A percentile compares a stretch with the other conserved stretches of the same genome.
phyloP scores from a whole-genome alignment of 2,888 invertebrate genomes.

The Antheraea assamensis region DNA sequence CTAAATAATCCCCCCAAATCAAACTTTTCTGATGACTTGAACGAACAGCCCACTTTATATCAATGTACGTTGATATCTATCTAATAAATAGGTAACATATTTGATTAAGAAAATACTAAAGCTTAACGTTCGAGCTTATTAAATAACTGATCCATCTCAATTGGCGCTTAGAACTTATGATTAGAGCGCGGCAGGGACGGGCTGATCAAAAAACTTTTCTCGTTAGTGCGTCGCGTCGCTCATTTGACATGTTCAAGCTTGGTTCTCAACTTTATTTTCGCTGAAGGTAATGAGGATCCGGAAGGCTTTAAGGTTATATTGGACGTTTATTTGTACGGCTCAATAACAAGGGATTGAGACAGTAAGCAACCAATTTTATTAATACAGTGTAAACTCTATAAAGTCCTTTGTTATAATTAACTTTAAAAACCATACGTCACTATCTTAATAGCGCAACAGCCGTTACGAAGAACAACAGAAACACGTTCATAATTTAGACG shows the following conservation, averaged over 20 bases:
- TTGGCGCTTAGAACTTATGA: conserved; percentile 22
- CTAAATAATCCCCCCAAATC: no score
- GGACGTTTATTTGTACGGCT: not conserved
- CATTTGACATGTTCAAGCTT: conserved; percentile 58
- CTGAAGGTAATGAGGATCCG: conserved; percentile 4
- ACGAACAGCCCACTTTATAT: no score
- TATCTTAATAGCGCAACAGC: no score
- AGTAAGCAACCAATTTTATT: not conserved
- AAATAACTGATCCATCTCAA: conserved; percentile 20
- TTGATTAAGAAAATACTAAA: not conserved
- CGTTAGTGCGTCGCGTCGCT: conserved; percentile 56
- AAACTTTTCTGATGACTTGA: no score
- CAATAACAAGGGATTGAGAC: not conserved
- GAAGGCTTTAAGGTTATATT: conserved; percentile 8
- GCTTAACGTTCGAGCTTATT: not conserved
- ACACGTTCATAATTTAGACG: no score
- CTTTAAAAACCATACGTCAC: no score
- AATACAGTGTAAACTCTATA: no score
- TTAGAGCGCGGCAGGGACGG: conserved; percentile 22
- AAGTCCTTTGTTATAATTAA: no score
- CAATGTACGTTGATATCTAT: not conserved
- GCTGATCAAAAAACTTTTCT: conserved; percentile 72
- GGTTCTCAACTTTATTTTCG: conserved; percentile 4
- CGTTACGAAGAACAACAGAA: no score
- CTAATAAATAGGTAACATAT: not conserved